Evolutionary conservation across 2,797 vertebrate genomes (phyloP).

Genomic region (Eulemur albifrons): DNA sequence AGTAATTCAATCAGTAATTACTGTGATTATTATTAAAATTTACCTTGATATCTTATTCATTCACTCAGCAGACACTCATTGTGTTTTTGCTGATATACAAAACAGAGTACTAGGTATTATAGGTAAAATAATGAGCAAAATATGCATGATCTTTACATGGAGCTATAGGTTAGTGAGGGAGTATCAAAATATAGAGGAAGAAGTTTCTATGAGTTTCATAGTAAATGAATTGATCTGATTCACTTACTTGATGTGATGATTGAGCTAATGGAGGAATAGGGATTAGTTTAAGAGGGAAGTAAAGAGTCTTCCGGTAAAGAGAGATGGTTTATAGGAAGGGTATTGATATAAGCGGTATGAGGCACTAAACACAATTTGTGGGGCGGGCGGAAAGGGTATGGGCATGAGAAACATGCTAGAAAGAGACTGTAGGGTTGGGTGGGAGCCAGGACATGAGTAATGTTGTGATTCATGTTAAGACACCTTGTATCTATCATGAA

Average conservation of each 20-base stretch:
- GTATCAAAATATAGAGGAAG: background rate
- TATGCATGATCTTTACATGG: background rate
- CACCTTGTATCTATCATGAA: background rate
- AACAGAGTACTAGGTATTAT: background rate
- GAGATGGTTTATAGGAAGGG: background rate
- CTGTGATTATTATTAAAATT: background rate
- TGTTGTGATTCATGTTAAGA: background rate
- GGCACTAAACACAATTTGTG: background rate
- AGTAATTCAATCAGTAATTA: background rate
- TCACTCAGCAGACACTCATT: background rate
- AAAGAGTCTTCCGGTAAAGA: background rate
- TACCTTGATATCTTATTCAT: background rate
- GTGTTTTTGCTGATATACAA: background rate
- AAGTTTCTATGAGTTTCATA: background rate
- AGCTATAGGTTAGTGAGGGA: background rate
- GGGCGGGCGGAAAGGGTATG: no score
- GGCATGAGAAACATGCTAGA: background rate
- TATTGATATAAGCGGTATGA: background rate
- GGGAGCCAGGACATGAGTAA: background rate
- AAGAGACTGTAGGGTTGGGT: background rate
- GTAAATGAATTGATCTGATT: background rate
- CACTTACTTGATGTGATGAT: background rate
- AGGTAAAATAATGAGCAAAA: background rate
- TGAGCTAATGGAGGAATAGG: background rate
- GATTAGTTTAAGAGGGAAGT: background rate